Evolutionary conservation across 2,797 vertebrate species (phyloP), one percentile per base, ranked within the genome.

Genomic region (Acridotheres tristis): DNA sequence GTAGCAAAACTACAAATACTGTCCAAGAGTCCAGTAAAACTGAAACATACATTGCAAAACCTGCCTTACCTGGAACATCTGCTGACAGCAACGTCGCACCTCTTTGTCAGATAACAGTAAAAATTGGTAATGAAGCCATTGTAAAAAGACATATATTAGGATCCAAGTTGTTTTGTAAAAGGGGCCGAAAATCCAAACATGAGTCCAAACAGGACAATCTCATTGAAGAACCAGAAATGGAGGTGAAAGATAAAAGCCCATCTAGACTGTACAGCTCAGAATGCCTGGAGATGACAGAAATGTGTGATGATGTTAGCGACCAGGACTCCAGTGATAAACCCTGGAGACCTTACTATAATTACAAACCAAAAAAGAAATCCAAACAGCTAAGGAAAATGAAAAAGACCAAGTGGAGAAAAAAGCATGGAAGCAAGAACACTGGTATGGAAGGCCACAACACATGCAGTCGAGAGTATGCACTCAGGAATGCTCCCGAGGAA

Each of bases 311-410:
- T 0, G 97, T 97, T 16, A 99, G 99, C 36, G 99, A 99, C 93
- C 98, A 99, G 59, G 99, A 99, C 92, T 98, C 98, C 47, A 98
- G 98, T 3, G 99, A 99, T 95, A 98, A 99, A 94, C 98, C 99
- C 1, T 99, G 99, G 99, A 99, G 99, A 83, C 99, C 99, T 19
- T 99, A 99, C 95, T 99, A 99, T 90, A 99, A 99, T 67, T 99
- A 99, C 96, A 99, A 99, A 97, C 98, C 99, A 40, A 99, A 99
- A 98, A 99, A 99, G 98, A 99, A 99, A 95, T 98, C 98, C 62
- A 98, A 97, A 79, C 98, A 98, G 85, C 93, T 98, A 87, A 99
- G 98, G 95, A 99, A 99, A 96, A 97, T 98, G 74, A 98, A 98
- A 55, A 98, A 98, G 94, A 98, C 97, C 75, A 99, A 98, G 94